phyloP scores from a whole-genome alignment of 2,888 invertebrate genomes.

The Xestoiulus laeticollis region DNA sequence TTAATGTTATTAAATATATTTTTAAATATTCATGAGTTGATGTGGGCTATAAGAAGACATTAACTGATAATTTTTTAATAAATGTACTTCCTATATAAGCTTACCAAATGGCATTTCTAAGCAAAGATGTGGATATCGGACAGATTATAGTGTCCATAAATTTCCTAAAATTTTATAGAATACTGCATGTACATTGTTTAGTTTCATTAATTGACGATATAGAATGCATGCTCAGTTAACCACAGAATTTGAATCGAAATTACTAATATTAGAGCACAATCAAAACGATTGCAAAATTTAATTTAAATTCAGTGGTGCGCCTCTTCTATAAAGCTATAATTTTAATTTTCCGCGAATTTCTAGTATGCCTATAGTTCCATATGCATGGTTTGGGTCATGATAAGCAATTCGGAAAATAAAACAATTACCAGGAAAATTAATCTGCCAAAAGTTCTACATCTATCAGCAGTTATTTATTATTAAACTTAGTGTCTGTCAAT shows the following conservation, averaged over 20 bases:
- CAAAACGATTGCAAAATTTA: not conserved
- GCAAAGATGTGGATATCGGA: no score
- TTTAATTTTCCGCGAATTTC: not conserved
- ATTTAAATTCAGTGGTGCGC: not conserved
- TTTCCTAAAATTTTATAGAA: no score
- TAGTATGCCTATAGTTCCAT: not conserved
- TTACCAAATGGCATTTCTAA: no score
- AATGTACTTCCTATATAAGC: no score
- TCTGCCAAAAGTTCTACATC: not conserved
- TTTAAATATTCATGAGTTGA: no score
- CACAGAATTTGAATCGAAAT: not conserved
- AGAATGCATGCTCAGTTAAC: no score
- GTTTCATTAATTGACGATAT: no score
- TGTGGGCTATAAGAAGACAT: no score
- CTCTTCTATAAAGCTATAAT: not conserved
- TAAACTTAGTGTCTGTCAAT: not conserved
- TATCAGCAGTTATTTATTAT: not conserved
- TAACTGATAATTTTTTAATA: no score
- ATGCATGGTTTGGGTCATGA: not conserved
- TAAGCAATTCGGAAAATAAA: not conserved
- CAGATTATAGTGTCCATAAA: no score
- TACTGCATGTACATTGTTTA: no score
- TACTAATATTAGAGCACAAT: not conserved
- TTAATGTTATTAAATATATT: not conserved
- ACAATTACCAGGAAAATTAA: not conserved